Evolutionary conservation across 2,797 vertebrate genomes (phyloP).

Genomic region (Hydrolagus colliei): DNA sequence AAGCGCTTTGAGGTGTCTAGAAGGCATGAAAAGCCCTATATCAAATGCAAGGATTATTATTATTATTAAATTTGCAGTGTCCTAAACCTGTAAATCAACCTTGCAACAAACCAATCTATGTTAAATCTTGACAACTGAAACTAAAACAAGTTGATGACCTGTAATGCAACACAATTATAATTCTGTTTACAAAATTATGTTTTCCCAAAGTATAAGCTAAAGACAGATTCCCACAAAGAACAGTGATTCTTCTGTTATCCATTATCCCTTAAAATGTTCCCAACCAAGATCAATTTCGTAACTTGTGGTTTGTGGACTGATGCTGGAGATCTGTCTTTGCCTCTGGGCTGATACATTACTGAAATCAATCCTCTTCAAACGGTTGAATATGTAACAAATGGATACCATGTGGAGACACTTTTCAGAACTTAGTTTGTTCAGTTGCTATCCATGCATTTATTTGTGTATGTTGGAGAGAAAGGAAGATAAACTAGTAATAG

Average conservation of each 20-base stretch:
- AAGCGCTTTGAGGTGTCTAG: no score
- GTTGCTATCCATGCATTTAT: no score
- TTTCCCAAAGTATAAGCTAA: conserved; percentile 2
- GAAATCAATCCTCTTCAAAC: background rate
- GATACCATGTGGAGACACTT: background rate
- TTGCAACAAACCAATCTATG: background rate
- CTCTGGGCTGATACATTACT: background rate
- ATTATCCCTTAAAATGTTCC: background rate
- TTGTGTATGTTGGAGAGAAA: background rate
- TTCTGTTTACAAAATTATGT: background rate
- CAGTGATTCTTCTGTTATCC: background rate
- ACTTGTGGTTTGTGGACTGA: background rate
- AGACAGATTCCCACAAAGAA: background rate
- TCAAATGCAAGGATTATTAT: no score
- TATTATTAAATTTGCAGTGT: no score
- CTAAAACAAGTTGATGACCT: conserved; percentile 16
- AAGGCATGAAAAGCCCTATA: no score
- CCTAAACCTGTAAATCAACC: background rate
- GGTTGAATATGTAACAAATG: background rate
- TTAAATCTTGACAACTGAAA: background rate
- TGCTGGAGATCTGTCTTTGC: background rate
- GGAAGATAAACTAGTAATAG: no score
- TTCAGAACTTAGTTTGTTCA: background rate
- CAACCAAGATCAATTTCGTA: background rate
- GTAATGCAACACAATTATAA: background rate